phyloP scores from a whole-genome alignment of 2,113 vertebrate genomes.

The Notothenia rossii region DNA sequence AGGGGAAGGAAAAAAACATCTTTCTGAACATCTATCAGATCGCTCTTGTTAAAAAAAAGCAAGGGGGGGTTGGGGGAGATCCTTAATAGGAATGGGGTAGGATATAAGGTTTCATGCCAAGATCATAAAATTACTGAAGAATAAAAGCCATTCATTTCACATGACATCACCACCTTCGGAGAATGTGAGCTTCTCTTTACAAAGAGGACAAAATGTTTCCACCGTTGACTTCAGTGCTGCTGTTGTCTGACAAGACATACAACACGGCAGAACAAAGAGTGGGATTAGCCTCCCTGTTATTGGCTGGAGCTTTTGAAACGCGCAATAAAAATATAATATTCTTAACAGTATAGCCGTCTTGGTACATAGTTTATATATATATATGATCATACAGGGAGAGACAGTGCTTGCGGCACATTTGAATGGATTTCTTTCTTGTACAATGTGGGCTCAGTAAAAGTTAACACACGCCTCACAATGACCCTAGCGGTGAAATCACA shows the following conservation, averaged over 20 bases:
- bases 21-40: conserved; percentile 80
- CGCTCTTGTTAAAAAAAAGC: conserved; percentile 72
- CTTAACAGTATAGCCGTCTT: conserved; percentile 34
- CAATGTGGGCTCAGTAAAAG: conserved; percentile 57
- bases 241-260: conserved; percentile 60
- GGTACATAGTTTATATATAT: conserved; percentile 44
- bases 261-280: conserved; percentile 56
- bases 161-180: conserved; percentile 82
- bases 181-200: conserved; percentile 74
- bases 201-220: conserved; percentile 72
- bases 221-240: conserved; percentile 43
- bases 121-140: conserved; percentile 82
- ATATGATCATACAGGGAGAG: conserved; percentile 43
- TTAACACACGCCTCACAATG: conserved; percentile 51
- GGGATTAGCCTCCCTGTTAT: conserved; percentile 44
- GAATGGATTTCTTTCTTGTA: conserved; percentile 63
- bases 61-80: conserved; percentile 32
- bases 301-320: conserved; percentile 50
- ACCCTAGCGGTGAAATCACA: conserved; percentile 54
- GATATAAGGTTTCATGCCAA: conserved; percentile 81
- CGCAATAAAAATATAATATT: conserved; percentile 55
- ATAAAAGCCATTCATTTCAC: conserved; percentile 82
- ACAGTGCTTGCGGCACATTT: conserved; percentile 53
- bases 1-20: conserved; percentile 60
- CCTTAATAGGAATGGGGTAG: conserved; percentile 71